Base-by-base conservation (phyloP, 2,797 vertebrate species). In the Serranus cabrilla region DNA sequence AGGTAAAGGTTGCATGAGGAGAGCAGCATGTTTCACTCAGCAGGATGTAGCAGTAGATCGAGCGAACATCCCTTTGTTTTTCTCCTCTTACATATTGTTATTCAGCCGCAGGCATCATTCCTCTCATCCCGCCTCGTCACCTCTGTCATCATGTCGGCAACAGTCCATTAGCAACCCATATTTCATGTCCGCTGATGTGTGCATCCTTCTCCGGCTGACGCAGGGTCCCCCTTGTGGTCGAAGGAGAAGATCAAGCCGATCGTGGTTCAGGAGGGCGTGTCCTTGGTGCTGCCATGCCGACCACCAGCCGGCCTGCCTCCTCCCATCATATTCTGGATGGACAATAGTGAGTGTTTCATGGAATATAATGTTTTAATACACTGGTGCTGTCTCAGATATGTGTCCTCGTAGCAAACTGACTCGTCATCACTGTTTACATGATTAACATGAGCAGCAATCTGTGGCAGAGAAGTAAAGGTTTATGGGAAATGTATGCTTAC, bases 251-350 rank as follows among this genome's bases (percentile, higher is more conserved):
- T 97, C 64, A 96, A 97, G 78, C 96, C 96, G 61, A 93, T 97
- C 55, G 77, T 92, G 0, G 95, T 98, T 58, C 94, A 86, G 56
- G 96, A 97, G 89, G 98, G 98, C 5, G 94, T 96, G 79, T 92
- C 96, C 42, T 82, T 98, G 58, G 93, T 98, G 49, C 93, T 99
- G 63, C 96, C 93, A 13, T 99, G 98, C 81, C 96, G 95, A 72
- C 98, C 98, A 13, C 98, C 98, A 0, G 89, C 95, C 40, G 98
- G 98, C 77, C 93, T 99, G 47, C 98, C 98, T 21, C 96, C 97
- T 61, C 97, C 98, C 72, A 95, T 99, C 78, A 96, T 99, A 85
- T 99, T 99, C 95, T 99, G 98, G 98, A 99, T 99, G 98, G 97
- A 99, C 94, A 98, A 97, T 34, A 96, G 98, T 99, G 93, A 99